phyloP scores from a whole-genome alignment of 2,113 vertebrate species.

The Cochlearius cochlearius region DNA sequence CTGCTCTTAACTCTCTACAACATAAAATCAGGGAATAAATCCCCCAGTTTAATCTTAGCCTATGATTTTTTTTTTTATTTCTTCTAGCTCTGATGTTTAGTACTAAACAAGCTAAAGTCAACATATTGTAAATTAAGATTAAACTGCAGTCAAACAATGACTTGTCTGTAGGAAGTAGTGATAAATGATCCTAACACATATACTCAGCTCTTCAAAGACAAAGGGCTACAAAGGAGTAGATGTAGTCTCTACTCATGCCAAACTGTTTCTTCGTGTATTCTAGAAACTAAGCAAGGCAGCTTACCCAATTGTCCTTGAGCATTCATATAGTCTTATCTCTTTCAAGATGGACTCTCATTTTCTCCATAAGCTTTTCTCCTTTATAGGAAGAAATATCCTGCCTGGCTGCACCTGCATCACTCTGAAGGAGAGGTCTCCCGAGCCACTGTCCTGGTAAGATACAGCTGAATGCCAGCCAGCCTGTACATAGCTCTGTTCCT shows the following conservation, averaged over 20 bases:
- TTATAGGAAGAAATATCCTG: neutral
- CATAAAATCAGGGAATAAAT: constrained; percentile 35
- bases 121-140: constrained; percentile 16
- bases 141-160: neutral
- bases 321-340: neutral
- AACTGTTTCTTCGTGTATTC: neutral
- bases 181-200: neutral
- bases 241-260: neutral
- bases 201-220: neutral
- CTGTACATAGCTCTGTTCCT: neutral
- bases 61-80: neutral
- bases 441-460: neutral
- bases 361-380: neutral
- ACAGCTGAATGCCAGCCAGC: neutral
- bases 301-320: neutral
- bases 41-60: neutral
- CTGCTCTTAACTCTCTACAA: neutral
- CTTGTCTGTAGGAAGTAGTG: neutral
- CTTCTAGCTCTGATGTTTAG: neutral
- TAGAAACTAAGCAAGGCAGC: neutral
- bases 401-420: neutral
- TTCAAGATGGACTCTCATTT: neutral
- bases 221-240: neutral
- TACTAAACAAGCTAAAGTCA: neutral
- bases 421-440: neutral